A percentile compares a stretch with the other conserved stretches of the same genome.
Conservation (phyloP, 2,888 invertebrate species). For the Limenitis arthemis region DNA sequence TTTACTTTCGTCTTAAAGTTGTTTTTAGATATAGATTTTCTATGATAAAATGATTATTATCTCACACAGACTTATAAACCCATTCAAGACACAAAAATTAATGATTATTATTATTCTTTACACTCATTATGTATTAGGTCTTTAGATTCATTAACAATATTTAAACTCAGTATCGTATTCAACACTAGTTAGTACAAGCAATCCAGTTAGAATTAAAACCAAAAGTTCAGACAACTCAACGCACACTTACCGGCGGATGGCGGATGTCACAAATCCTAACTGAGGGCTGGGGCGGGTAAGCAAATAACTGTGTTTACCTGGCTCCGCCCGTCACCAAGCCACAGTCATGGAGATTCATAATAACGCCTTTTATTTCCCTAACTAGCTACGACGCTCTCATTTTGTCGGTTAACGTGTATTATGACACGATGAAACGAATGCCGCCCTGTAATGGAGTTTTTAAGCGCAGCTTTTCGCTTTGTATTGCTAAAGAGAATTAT, state of each 20-base stretch:
- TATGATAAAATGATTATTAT: slow-evolving; percentile 19
- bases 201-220: not conserved
- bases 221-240: not conserved
- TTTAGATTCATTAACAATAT: not conserved
- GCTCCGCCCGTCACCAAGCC: slow-evolving; percentile 30
- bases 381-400: slow-evolving; percentile 62
- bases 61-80: not conserved
- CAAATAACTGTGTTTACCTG: slow-evolving; percentile 62
- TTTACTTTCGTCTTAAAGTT: slow-evolving; percentile 59
- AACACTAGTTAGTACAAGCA: not conserved
- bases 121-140: not conserved
- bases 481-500: slow-evolving; percentile 49
- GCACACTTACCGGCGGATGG: slow-evolving; percentile 53
- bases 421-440: slow-evolving; percentile 58
- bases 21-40: too few species aligned
- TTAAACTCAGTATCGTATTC: not conserved
- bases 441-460: slow-evolving; percentile 60
- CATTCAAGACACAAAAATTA: not conserved
- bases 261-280: slow-evolving; percentile 62
- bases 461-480: slow-evolving; percentile 52
- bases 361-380: slow-evolving; percentile 64
- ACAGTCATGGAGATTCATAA: slow-evolving; percentile 47
- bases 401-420: slow-evolving; percentile 64
- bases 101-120: not conserved
- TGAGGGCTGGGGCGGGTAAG: slow-evolving; percentile 50